A percentile compares a stretch with the other conserved stretches of the same genome.
Evolutionary conservation across 2,113 vertebrate genomes (phyloP).

Genomic region (Zosterops pallidus): DNA sequence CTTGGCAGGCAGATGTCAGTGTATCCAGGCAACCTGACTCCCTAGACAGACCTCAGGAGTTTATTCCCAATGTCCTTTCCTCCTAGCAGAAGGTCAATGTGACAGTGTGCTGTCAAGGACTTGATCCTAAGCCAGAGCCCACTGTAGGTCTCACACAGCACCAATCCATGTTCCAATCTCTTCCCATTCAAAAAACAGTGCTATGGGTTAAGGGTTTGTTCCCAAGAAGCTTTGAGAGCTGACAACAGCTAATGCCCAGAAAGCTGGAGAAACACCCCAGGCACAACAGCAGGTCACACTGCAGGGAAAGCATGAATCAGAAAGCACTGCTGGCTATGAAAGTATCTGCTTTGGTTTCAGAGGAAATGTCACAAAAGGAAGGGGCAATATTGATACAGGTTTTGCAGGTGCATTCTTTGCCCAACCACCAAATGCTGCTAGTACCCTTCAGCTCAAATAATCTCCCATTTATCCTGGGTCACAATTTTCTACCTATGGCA

Average conservation of each 20-base stretch:
- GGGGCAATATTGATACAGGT: neutral
- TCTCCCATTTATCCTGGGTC: neutral
- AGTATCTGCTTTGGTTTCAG: neutral
- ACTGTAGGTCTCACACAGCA: neutral
- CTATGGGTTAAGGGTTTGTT: neutral
- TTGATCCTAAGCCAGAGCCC: neutral
- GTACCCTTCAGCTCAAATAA: neutral
- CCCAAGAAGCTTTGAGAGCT: neutral
- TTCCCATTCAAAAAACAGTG: neutral
- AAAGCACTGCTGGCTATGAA: accelerated
- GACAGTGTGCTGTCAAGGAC: neutral
- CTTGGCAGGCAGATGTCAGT: neutral
- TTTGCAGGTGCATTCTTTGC: neutral
- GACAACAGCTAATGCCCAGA: neutral
- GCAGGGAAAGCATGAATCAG: neutral
- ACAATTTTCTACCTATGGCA: neutral
- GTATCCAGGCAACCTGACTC: neutral
- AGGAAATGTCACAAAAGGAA: neutral
- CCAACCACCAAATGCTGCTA: neutral
- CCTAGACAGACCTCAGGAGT: neutral
- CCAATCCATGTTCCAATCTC: neutral
- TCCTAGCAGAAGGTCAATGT: neutral
- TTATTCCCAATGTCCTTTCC: neutral
- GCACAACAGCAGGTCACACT: neutral
- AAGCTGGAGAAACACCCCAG: neutral